Evolutionary conservation across 1,140 invertebrate genomes (phyloP), one percentile per base, ranked within the genome.

Genomic region (Caenorhabditis latens): DNA sequence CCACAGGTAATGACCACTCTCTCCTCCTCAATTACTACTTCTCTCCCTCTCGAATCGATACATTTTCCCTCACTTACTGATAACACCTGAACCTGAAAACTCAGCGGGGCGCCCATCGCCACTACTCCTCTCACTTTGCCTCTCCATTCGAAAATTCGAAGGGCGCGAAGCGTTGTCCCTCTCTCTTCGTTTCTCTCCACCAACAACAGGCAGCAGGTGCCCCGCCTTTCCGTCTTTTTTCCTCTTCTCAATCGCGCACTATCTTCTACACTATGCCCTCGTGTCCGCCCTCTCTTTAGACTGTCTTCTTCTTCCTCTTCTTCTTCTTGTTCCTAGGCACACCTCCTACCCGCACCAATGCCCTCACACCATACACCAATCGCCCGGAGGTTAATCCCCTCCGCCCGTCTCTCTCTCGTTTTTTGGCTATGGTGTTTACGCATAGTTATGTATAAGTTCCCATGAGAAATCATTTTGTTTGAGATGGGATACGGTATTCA

Each of bases 321-420:
- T 53, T 53, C 9, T 53, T 53, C 50, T 9, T 79, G 46, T 21
- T 11, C 46, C 7, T 79, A 14, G 6, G 71, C 71, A 43, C 71
- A 50, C 71, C 43, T 19, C 43, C 43, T 50, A 24, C 71, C 71
- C 71, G 40, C 43, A 50, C 40, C 46, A 71, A 58, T 63, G 9
- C 24, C 19, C 11, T 14, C 24, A 43, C 71, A 79, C 71, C 71
- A 50, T 13, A 50, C n/a, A n/a, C 11, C 71, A n/a, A 6, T 6
- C 65, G 5, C 40, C 8, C 9, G 46, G n/a, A n/a, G 71, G 71
- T 79, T 79, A 79, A 79, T 79, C 71, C 71, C 19, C 65, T 32
- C 32, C 32, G 32, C 32, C 2, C 40, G 8, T 21, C 21, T 8
- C 43, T 48, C n/a, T n/a, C 4, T 19, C 4, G 19, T 11, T 46